A percentile compares a stretch with the other conserved stretches of the same genome.
Evolutionary conservation across 2,888 invertebrate genomes (phyloP).

Genomic region (Gordius sp.): DNA sequence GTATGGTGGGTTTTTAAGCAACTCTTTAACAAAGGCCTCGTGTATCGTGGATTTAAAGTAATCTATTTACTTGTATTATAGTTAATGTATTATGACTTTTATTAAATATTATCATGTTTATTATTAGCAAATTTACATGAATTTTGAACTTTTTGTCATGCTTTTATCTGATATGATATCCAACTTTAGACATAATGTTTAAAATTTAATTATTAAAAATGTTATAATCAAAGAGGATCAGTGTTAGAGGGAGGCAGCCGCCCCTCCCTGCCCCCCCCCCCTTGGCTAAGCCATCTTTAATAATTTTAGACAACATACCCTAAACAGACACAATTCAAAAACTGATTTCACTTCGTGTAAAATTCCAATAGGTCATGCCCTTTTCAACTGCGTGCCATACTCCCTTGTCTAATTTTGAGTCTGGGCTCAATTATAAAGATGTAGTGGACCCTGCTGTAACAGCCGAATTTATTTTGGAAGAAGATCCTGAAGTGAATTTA

Average conservation of each 20-base stretch:
- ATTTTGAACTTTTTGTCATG: no score
- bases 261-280: no score
- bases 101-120: background rate
- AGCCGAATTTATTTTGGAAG: background rate
- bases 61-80: background rate
- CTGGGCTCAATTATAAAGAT: conserved; percentile 93
- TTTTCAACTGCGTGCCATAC: conserved; percentile 89
- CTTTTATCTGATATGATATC: no score
- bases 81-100: background rate
- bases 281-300: no score
- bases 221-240: no score
- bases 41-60: conserved; percentile 88
- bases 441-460: conserved; percentile 50
- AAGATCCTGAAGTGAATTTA: conserved; percentile 35
- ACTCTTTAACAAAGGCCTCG: conserved; percentile 66
- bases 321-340: no score
- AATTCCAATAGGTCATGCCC: conserved; percentile 48
- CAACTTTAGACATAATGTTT: no score
- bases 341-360: no score
- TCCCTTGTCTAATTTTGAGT: conserved; percentile 88
- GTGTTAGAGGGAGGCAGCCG: no score
- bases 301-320: no score
- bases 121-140: no score
- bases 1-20: conserved; percentile 98
- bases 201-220: no score